Percentiles rank a stretch among this genome's conserved stretches.
Conservation (phyloP, 2,113 vertebrate species). For the Muntiacus muntjak region DNA sequence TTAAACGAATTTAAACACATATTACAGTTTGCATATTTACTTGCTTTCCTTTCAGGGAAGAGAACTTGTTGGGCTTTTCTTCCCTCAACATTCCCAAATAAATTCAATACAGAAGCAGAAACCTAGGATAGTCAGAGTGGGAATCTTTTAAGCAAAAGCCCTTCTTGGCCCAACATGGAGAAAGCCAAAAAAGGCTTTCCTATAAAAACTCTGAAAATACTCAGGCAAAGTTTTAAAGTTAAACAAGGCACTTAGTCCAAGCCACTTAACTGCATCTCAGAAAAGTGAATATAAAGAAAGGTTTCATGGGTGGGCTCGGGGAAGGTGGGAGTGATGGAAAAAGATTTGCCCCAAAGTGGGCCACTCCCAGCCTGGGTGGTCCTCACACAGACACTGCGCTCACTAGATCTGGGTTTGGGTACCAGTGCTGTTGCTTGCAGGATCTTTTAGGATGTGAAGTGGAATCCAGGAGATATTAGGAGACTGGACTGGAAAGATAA, state of each 20-base stretch:
- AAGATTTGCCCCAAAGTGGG: neutral
- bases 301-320: neutral
- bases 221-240: conserved; percentile 46
- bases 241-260: conserved; percentile 38
- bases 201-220: conserved; percentile 44
- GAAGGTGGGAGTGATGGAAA: neutral
- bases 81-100: neutral
- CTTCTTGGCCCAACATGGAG: neutral
- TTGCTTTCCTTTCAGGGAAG: neutral
- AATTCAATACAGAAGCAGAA: neutral
- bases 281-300: conserved; percentile 40
- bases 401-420: neutral
- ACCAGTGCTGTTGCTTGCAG: neutral
- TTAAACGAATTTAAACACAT: neutral
- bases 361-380: neutral
- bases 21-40: neutral
- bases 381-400: neutral
- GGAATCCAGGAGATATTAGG: neutral
- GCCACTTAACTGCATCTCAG: conserved; percentile 28
- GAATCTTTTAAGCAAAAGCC: neutral
- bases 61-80: neutral
- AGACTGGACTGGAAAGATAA: neutral
- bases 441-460: neutral
- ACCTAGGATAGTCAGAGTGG: neutral
- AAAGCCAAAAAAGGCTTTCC: neutral